Conservation (phyloP, 2,888 invertebrate genomes). For the Hartigia nigra region DNA sequence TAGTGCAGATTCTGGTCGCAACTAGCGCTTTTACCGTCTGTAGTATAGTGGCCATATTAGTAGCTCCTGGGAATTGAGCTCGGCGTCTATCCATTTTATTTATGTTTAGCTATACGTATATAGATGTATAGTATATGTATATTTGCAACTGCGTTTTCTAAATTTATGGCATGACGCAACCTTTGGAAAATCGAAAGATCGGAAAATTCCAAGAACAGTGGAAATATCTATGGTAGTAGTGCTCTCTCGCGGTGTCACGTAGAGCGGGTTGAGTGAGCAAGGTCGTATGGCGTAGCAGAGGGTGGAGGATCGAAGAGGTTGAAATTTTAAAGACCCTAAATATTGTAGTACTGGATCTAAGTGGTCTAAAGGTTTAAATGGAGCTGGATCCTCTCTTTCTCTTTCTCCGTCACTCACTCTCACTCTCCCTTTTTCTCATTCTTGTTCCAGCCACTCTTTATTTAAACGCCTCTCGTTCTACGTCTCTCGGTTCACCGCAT, state of each 20-base stretch:
- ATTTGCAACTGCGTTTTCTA: not conserved
- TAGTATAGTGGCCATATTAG: not conserved
- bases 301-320: constrained; percentile 16
- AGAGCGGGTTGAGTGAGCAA: not conserved
- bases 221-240: not conserved
- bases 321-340: constrained; percentile 24
- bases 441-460: constrained; percentile 9
- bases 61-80: not conserved
- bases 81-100: not conserved
- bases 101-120: not conserved
- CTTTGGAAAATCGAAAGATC: not conserved
- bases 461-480: not conserved
- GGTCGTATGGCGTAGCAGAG: not conserved
- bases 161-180: not conserved
- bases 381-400: too few species aligned
- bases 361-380: constrained; percentile 21
- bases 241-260: not conserved
- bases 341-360: constrained; percentile 21
- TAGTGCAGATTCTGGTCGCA: not conserved
- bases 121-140: too few species aligned
- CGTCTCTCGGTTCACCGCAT: not conserved
- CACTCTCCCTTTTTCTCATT: not conserved
- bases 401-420: too few species aligned
- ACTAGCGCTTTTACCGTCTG: not conserved
- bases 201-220: not conserved